Evolutionary conservation across 2,797 vertebrate species (phyloP).

Genomic region (Serranus cabrilla): DNA sequence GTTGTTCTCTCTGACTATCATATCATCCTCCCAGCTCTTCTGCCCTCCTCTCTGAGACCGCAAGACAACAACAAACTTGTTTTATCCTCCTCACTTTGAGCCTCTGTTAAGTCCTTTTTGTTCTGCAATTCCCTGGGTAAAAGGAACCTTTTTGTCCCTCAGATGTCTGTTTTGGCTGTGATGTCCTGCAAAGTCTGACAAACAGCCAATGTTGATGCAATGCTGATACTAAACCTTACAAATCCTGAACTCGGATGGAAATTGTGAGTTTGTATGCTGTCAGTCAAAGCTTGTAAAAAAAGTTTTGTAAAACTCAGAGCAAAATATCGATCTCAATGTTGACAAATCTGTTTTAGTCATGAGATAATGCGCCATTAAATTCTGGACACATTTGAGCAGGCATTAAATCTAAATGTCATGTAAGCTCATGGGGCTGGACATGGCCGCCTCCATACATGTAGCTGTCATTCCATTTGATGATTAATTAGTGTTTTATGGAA

Average conservation of each 20-base stretch:
- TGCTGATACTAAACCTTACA: constrained; percentile 18
- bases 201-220: not conserved
- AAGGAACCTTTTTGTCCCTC: constrained; percentile 34
- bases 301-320: not conserved
- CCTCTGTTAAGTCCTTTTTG: not conserved
- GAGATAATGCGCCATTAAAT: not conserved
- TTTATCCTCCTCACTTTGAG: constrained; percentile 8
- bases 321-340: not conserved
- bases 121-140: not conserved
- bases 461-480: constrained; percentile 17
- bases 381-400: not conserved
- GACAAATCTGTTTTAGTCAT: not conserved
- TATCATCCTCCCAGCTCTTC: not conserved
- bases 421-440: not conserved
- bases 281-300: not conserved
- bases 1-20: not conserved
- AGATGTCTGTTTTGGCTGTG: constrained; percentile 22
- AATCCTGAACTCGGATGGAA: constrained; percentile 8
- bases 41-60: not conserved
- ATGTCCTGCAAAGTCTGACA: constrained; percentile 21
- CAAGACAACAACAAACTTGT: constrained; percentile 2
- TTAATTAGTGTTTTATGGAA: constrained; percentile 10
- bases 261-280: not conserved
- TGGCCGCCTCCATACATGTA: not conserved
- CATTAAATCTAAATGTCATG: constrained; percentile 27